A percentile compares a stretch with the other conserved stretches of the same genome.
These are phyloP conservation scores for Drosophila maculinotata DNA, from an alignment of 2,888 invertebrate genomes.

Conservation along the genomic window DNA sequence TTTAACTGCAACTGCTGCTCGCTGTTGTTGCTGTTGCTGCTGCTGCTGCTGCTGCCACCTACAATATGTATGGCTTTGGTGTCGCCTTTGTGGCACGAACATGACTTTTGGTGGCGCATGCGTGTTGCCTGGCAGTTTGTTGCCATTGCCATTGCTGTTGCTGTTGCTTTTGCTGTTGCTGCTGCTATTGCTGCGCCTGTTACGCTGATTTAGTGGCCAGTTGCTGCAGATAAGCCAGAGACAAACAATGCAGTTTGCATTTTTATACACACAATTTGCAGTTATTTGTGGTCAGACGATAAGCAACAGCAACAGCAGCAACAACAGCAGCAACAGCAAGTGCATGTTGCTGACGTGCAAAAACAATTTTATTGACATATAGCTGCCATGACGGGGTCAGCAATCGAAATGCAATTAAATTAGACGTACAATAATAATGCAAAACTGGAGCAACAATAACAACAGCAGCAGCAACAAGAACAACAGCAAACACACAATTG, in stretches of 20 bases:
- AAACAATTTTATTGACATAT: conserved; percentile 69
- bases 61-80: conserved; percentile 77
- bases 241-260: conserved; percentile 75
- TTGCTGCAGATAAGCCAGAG: conserved; percentile 69
- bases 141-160: conserved; percentile 57
- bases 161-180: conserved; percentile 21
- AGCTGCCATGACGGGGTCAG: conserved; percentile 71
- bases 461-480: conserved; percentile 13
- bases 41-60: conserved; percentile 63
- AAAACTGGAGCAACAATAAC: conserved; percentile 52
- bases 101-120: conserved; percentile 80
- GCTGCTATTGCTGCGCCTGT: conserved; percentile 49
- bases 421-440: conserved; percentile 57
- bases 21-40: conserved; percentile 30
- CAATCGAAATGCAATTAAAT: conserved; percentile 78
- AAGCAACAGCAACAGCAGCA: conserved; percentile 49
- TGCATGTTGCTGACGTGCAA: conserved; percentile 57
- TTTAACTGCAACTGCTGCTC: conserved; percentile 35
- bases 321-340: conserved; percentile 36
- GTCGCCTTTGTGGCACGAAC: conserved; percentile 79
- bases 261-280: conserved; percentile 76
- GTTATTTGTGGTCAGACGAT: conserved; percentile 74
- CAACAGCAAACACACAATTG: conserved; percentile 7
- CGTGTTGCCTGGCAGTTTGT: conserved; percentile 79
- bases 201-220: conserved; percentile 73